Evolutionary conservation across 2,113 vertebrate species (phyloP).

Genomic region (Physeter macrocephalus): DNA sequence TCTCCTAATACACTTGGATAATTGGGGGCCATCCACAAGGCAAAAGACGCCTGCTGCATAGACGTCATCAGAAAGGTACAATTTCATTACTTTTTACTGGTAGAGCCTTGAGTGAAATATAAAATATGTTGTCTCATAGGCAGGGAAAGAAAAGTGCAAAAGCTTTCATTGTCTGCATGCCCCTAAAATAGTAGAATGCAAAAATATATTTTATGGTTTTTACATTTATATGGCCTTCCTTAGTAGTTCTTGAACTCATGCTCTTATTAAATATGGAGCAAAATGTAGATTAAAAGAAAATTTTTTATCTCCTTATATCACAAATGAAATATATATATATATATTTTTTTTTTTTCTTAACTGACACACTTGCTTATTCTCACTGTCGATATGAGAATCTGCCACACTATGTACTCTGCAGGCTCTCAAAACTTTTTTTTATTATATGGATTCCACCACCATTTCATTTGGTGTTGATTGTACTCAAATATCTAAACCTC

Average conservation of each 20-base stretch:
- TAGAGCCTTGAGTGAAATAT: conserved; percentile 72
- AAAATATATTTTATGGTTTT: conserved; percentile 41
- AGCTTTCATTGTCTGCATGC: conserved; percentile 26
- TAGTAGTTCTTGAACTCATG: conserved; percentile 34
- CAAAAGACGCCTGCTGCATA: conserved; percentile 65
- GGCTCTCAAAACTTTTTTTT: not conserved
- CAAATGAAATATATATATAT: too few species aligned
- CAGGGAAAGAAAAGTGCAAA: not conserved
- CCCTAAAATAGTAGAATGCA: conserved; percentile 53
- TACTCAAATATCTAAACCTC: not conserved
- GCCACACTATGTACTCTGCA: not conserved
- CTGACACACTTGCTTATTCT: too few species aligned
- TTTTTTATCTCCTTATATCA: too few species aligned
- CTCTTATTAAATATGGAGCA: conserved; percentile 57
- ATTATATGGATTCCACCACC: not conserved
- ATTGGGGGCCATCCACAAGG: conserved; percentile 66
- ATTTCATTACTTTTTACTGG: conserved; percentile 68
- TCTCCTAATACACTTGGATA: conserved; percentile 57
- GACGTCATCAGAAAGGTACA: conserved; percentile 72
- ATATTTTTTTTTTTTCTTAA: too few species aligned
- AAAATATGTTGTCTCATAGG: conserved; percentile 62
- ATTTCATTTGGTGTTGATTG: not conserved
- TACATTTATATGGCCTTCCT: not conserved
- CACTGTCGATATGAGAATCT: not conserved
- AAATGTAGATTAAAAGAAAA: too few species aligned